Percentiles rank a stretch among this genome's conserved stretches.
Conservation (phyloP, 1,140 invertebrate genomes). For the Sinella curviseta region DNA sequence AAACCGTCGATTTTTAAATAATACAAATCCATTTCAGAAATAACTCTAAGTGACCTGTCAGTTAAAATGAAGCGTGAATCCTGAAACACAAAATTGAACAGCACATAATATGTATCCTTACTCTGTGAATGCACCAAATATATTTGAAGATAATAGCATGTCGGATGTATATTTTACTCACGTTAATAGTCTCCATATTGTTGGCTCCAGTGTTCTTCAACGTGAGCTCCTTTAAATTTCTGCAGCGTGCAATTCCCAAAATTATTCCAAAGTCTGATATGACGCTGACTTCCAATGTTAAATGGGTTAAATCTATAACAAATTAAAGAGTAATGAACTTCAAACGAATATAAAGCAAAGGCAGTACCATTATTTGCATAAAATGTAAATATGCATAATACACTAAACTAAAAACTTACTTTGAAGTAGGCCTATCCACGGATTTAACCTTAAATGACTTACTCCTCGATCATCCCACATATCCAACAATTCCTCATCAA, state of each 20-base stretch:
- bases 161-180: too few relatives aligned
- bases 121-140: too few relatives aligned
- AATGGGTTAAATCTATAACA: background rate
- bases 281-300: constrained; percentile 5
- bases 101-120: too few relatives aligned
- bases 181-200: background rate
- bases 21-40: background rate
- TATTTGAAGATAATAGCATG: background rate
- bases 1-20: constrained; percentile 10
- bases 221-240: background rate
- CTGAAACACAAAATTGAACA: background rate
- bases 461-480: background rate
- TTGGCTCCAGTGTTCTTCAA: constrained; percentile 6
- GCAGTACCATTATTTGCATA: background rate
- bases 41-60: background rate
- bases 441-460: constrained; percentile 12
- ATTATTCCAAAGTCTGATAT: constrained; percentile 25
- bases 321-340: too few relatives aligned
- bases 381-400: background rate
- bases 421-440: constrained; percentile 1
- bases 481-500: constrained; percentile 16
- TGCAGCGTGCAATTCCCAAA: constrained; percentile 11
- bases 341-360: too few relatives aligned
- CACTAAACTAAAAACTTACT: background rate
- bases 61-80: background rate